These are phyloP conservation scores for Leptodactylus fallax DNA, from an alignment of 2,797 vertebrate genomes.

Conservation along the genomic window DNA sequence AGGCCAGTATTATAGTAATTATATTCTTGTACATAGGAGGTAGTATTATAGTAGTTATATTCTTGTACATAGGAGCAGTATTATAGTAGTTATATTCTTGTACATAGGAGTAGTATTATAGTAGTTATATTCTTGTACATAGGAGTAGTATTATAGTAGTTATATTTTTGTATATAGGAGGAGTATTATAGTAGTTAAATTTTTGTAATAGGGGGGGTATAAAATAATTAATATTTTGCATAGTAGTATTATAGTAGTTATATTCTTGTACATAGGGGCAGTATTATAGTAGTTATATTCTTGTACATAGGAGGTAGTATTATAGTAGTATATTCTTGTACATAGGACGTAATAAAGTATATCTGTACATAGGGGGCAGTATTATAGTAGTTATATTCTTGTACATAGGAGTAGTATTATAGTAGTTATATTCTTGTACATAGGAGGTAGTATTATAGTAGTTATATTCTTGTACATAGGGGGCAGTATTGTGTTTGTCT, in stretches of 20 bases:
- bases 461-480: slow-evolving; percentile 1
- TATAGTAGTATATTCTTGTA: slow-evolving; percentile 11
- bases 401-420: slow-evolving; percentile 4
- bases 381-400: slow-evolving; percentile 17
- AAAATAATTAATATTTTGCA: too few relatives aligned
- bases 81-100: slow-evolving; percentile 14
- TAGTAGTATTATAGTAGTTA: slow-evolving; percentile 5
- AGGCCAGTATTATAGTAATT: not conserved
- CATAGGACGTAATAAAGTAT: not conserved
- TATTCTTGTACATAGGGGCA: not conserved
- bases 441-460: not conserved
- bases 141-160: too few relatives aligned
- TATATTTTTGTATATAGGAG: too few relatives aligned
- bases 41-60: slow-evolving; percentile 4
- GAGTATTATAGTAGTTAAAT: slow-evolving; percentile 1
- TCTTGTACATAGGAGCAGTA: not conserved
- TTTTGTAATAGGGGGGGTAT: not conserved
- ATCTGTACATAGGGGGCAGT: not conserved
- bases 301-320: not conserved
- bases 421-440: slow-evolving; percentile 12
- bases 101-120: not conserved
- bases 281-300: slow-evolving; percentile 11
- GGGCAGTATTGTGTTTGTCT: not conserved
- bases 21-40: not conserved
- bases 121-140: slow-evolving; percentile 5